A percentile compares a stretch with the other conserved stretches of the same genome.
These are phyloP conservation scores for Cherax destructor DNA, from an alignment of 1,140 invertebrate species.

Conservation along the genomic window DNA sequence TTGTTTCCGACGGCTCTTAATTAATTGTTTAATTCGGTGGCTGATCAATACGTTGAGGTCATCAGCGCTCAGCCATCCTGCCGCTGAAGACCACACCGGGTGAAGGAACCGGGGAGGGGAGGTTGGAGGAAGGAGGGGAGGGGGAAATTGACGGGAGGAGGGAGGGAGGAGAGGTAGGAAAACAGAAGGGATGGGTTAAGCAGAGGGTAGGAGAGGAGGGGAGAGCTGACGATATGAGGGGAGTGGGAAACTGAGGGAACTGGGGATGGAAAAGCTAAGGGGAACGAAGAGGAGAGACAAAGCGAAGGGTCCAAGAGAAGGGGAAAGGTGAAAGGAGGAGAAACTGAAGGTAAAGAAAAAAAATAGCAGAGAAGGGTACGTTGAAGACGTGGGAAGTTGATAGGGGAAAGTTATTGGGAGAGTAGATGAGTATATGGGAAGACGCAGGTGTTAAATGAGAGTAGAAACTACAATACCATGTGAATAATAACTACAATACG, in stretches of 20 bases:
- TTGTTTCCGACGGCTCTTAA: conserved; percentile 56
- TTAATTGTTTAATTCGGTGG: conserved; percentile 56
- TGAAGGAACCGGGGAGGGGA: not conserved
- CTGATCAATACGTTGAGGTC: conserved; percentile 41
- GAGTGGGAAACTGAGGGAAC: too few relatives aligned
- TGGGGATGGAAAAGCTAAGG: not conserved
- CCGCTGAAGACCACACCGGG: conserved; percentile 16
- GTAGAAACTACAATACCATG: not conserved
- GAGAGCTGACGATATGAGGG: not conserved
- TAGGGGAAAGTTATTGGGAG: not conserved
- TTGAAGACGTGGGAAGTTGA: not conserved
- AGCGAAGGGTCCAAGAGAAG: not conserved
- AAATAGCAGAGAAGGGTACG: not conserved
- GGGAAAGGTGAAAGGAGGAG: not conserved
- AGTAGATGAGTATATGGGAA: not conserved
- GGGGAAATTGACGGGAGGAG: not conserved
- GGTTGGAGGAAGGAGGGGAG: not conserved
- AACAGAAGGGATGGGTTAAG: not conserved
- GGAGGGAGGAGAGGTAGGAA: not conserved
- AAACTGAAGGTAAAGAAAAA: not conserved
- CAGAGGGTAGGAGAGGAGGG: not conserved
- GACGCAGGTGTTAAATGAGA: too few relatives aligned
- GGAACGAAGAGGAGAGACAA: not conserved
- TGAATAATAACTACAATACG: not conserved
- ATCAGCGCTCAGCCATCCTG: conserved; percentile 29